Evolutionary conservation across 1,140 invertebrate species (phyloP).

Genomic region (Stenopsyche tienmushanensis): DNA sequence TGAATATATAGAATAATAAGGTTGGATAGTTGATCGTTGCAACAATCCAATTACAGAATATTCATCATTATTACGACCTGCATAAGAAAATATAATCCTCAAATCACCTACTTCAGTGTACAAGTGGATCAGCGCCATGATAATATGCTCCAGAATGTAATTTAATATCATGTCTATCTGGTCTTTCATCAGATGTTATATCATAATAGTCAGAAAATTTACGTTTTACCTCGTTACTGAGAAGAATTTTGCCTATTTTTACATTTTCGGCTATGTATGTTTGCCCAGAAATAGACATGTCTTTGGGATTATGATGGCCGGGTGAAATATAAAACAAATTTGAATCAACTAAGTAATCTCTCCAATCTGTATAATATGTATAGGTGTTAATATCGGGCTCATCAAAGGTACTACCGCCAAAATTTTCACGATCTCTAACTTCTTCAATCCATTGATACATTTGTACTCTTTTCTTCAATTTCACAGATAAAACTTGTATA

Average conservation of each 20-base stretch:
- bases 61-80: slow-evolving; percentile 74
- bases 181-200: slow-evolving; percentile 80
- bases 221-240: slow-evolving; percentile 65
- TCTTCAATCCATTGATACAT: slow-evolving; percentile 94
- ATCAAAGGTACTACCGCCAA: slow-evolving; percentile 44
- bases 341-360: slow-evolving; percentile 77
- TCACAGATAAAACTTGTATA: slow-evolving; percentile 72
- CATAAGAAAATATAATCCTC: slow-evolving; percentile 80
- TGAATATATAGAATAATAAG: slow-evolving; percentile 63
- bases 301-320: slow-evolving; percentile 77
- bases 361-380: slow-evolving; percentile 80
- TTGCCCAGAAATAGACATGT: slow-evolving; percentile 64
- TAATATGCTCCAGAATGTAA: slow-evolving; percentile 85
- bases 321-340: slow-evolving; percentile 69
- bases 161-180: slow-evolving; percentile 77
- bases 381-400: slow-evolving; percentile 59
- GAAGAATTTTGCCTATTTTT: slow-evolving; percentile 57
- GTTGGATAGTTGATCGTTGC: slow-evolving; percentile 63
- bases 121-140: slow-evolving; percentile 78
- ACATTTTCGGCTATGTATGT: slow-evolving; percentile 60
- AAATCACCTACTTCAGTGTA: slow-evolving; percentile 83
- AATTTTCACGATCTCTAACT: slow-evolving; percentile 45
- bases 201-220: slow-evolving; percentile 77
- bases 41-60: slow-evolving; percentile 74
- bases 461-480: slow-evolving; percentile 75